phyloP scores from a whole-genome alignment of 2,797 vertebrate species.

The Loriculus beryllinus region DNA sequence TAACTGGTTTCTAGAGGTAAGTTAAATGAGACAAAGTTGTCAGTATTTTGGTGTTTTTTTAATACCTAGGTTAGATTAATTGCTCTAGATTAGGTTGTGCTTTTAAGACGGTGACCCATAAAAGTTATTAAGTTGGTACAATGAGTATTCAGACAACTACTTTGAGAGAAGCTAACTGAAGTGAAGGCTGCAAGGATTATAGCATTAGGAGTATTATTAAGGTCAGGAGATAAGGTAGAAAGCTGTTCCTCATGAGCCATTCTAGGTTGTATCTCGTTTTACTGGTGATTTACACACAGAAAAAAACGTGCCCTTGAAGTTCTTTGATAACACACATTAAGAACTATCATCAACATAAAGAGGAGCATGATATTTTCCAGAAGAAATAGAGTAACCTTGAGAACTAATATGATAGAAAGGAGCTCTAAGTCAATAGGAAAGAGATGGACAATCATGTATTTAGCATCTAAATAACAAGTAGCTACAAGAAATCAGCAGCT shows the following conservation, averaged over 20 bases:
- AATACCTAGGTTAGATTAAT: not conserved
- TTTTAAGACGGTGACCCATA: not conserved
- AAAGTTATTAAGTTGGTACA: not conserved
- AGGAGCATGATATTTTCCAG: not conserved
- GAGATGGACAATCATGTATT: not conserved
- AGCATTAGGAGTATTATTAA: not conserved
- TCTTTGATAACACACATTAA: not conserved
- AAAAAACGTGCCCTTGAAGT: not conserved
- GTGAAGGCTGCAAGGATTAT: not conserved
- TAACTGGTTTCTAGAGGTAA: not conserved
- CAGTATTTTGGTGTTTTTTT: not conserved
- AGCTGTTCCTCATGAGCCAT: not conserved
- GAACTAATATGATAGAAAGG: not conserved
- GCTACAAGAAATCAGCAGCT: not conserved
- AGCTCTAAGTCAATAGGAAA: not conserved
- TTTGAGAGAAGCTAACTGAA: not conserved
- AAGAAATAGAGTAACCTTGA: not conserved
- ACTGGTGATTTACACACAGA: not conserved
- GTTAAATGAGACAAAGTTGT: not conserved
- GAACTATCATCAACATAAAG: not conserved
- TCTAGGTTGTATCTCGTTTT: not conserved
- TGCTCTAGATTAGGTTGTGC: not conserved
- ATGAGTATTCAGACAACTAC: not conserved
- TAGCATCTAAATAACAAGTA: not conserved
- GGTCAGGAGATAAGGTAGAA: not conserved